Percentiles rank a stretch among this genome's conserved stretches.
Conservation (phyloP, 2,888 invertebrate species). For the Philereme transversata region DNA sequence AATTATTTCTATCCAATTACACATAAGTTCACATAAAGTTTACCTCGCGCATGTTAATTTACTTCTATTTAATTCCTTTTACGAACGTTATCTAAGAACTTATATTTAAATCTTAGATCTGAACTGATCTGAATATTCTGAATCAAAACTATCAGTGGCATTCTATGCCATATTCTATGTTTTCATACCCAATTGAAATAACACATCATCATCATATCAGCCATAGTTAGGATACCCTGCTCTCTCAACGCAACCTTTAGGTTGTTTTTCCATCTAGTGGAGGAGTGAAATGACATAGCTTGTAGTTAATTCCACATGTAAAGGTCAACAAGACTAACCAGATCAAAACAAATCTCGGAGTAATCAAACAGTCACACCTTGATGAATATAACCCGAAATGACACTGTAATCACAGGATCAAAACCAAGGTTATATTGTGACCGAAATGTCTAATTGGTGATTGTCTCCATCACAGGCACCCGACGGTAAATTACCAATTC, state of each 20-base stretch:
- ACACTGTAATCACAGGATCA: conserved; percentile 7
- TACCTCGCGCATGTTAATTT: conserved; percentile 18
- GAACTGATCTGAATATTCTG: conserved; percentile 1
- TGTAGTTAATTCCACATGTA: conserved; percentile 7
- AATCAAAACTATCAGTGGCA: neutral
- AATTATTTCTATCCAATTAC: too few relatives aligned
- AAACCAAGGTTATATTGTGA: conserved; percentile 20
- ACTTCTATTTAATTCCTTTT: conserved; percentile 22
- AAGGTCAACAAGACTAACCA: conserved; percentile 22
- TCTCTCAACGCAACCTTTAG: too few relatives aligned
- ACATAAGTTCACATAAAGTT: conserved; percentile 9
- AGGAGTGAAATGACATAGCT: conserved; percentile 6
- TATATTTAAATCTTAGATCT: conserved; percentile 27
- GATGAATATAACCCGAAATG: conserved; percentile 18
- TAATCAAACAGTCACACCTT: conserved; percentile 5
- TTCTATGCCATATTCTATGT: too few relatives aligned
- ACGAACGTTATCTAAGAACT: conserved; percentile 23
- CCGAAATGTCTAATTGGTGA: conserved; percentile 25
- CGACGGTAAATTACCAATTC: conserved; percentile 38
- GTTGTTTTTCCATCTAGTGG: too few relatives aligned
- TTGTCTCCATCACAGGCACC: conserved; percentile 20
- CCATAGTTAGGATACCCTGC: too few relatives aligned
- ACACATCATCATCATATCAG: too few relatives aligned
- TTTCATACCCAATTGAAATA: too few relatives aligned
- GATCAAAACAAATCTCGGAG: conserved; percentile 15